Evolutionary conservation across 2,113 vertebrate species (phyloP).

Genomic region (Zosterops japonicus): DNA sequence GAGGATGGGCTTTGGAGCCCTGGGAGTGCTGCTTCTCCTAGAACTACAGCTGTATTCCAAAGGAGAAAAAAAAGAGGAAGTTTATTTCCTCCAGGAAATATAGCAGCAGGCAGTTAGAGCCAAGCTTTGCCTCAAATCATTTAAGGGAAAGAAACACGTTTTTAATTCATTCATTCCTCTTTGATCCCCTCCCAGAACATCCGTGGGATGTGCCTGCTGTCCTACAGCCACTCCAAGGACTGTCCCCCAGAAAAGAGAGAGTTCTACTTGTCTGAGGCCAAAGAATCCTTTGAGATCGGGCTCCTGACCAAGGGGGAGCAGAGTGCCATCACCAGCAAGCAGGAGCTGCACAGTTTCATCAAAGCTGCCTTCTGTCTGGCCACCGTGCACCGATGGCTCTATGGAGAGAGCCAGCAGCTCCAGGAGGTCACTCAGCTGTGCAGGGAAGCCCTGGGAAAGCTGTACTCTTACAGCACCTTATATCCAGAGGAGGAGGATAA

Average conservation of each 20-base stretch:
- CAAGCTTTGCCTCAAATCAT: fast-evolving
- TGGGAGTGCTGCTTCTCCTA: background rate
- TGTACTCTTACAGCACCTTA: constrained; percentile 72
- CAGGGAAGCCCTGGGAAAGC: constrained; percentile 75
- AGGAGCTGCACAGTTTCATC: constrained; percentile 89
- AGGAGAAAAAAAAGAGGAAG: background rate
- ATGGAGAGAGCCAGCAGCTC: constrained; percentile 31
- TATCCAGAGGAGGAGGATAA: constrained; percentile 61
- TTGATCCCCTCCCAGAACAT: constrained; percentile 76
- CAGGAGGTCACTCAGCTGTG: constrained; percentile 60
- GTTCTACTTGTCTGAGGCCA: constrained; percentile 78
- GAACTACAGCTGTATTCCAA: background rate
- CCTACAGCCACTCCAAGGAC: constrained; percentile 83
- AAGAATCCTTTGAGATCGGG: constrained; percentile 87
- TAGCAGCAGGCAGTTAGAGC: background rate
- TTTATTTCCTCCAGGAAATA: background rate
- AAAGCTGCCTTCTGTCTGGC: constrained; percentile 87
- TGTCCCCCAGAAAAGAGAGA: constrained; percentile 72
- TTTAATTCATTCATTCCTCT: background rate
- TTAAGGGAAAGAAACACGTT: background rate
- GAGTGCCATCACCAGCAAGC: constrained; percentile 79
- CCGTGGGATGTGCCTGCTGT: constrained; percentile 86
- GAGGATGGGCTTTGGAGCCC: background rate
- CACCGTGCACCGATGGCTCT: constrained; percentile 77
- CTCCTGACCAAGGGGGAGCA: constrained; percentile 80